A percentile compares a stretch with the other conserved stretches of the same genome.
Evolutionary conservation across 2,888 invertebrate species (phyloP).

Genomic region (Callyntrura guangdongensis): DNA sequence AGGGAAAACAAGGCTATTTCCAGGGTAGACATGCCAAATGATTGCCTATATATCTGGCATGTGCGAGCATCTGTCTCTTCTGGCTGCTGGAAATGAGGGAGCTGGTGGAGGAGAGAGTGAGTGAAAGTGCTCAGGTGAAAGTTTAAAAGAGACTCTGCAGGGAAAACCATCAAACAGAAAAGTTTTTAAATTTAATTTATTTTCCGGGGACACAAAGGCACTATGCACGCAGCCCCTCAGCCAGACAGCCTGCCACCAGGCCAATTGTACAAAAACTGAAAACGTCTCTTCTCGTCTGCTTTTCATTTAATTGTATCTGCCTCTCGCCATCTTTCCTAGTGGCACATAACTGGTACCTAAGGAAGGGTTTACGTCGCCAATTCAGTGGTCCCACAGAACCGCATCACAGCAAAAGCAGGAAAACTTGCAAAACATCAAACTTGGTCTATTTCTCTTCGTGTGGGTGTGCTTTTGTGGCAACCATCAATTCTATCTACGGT

Average conservation of each 20-base stretch:
- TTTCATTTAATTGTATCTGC: neutral
- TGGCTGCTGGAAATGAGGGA: neutral
- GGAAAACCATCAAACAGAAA: slow-evolving; percentile 30
- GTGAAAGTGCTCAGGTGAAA: slow-evolving; percentile 26
- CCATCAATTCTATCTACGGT: too few relatives aligned
- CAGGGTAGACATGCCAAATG: neutral
- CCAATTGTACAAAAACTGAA: neutral
- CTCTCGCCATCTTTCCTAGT: neutral
- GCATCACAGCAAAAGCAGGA: neutral
- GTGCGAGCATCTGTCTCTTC: neutral
- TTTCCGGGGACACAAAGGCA: neutral
- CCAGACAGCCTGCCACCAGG: neutral
- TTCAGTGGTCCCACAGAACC: neutral
- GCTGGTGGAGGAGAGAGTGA: neutral
- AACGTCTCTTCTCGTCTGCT: neutral
- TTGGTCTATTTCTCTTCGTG: neutral
- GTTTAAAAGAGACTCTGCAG: slow-evolving; percentile 15
- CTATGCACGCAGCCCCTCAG: neutral
- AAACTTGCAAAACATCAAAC: neutral
- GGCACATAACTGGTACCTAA: neutral
- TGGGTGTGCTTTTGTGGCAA: neutral
- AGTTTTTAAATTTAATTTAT: slow-evolving; percentile 73
- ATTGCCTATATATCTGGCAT: too few relatives aligned
- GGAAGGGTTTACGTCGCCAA: neutral
- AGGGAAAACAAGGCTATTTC: neutral